Conservation (phyloP, 2,888 invertebrate genomes). For the Calameuta filiformis region DNA sequence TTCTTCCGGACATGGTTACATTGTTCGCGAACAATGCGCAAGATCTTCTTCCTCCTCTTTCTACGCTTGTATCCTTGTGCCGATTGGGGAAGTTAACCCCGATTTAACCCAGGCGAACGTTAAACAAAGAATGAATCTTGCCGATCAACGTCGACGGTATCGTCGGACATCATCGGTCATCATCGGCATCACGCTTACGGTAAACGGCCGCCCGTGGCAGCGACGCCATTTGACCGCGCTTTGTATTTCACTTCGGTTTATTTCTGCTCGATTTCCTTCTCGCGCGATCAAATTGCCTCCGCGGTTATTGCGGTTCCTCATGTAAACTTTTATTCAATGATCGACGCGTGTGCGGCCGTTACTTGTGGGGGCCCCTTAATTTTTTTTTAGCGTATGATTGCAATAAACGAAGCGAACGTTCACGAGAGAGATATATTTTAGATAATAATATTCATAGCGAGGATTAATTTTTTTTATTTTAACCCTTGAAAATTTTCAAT, state of each 20-base stretch:
- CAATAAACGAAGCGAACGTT: neutral
- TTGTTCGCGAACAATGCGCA: constrained; percentile 48
- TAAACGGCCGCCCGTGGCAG: constrained; percentile 3
- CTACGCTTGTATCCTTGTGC: constrained; percentile 1
- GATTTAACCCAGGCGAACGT: constrained; percentile 42
- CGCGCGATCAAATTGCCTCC: neutral
- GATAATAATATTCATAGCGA: neutral
- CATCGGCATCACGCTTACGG: neutral
- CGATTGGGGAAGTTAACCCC: constrained; percentile 37
- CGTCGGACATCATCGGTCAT: neutral
- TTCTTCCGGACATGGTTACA: constrained; percentile 50
- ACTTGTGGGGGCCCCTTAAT: neutral
- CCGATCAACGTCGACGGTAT: neutral
- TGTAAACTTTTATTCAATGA: neutral
- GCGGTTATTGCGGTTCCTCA: neutral
- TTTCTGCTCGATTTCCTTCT: constrained; percentile 25
- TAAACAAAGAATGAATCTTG: constrained; percentile 17
- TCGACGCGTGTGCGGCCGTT: neutral
- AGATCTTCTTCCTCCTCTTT: constrained; percentile 13
- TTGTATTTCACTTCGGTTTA: constrained; percentile 16
- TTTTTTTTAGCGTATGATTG: neutral
- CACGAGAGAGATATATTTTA: neutral
- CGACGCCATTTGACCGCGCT: neutral
- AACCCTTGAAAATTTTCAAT: neutral
- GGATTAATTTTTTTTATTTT: too few species aligned